A percentile compares a stretch with the other conserved stretches of the same genome.
Evolutionary conservation across 1,140 invertebrate genomes (phyloP).

Genomic region (Procambarus clarkii): DNA sequence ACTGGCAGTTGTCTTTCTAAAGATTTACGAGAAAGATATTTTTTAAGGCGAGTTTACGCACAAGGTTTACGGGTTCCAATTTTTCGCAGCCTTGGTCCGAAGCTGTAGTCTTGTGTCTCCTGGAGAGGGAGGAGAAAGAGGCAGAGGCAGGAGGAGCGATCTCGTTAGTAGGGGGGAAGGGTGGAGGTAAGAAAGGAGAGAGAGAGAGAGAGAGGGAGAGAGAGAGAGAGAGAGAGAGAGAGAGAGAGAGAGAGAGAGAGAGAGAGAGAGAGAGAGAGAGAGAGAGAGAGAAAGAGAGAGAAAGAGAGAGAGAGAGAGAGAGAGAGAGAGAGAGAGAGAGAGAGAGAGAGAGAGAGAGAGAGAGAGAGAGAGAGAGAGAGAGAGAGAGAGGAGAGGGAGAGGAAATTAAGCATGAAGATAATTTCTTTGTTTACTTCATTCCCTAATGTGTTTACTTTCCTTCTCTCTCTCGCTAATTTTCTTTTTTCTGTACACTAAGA

Average conservation of each 20-base stretch:
- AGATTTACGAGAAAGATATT: too few relatives aligned
- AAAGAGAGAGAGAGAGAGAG: not conserved
- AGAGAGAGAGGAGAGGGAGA: not conserved
- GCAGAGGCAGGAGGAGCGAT: too few relatives aligned
- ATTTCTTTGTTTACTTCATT: not conserved
- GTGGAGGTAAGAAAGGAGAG: too few relatives aligned
- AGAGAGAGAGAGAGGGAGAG: conserved; percentile 1
- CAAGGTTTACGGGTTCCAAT: too few relatives aligned
- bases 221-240: conserved; percentile 14
- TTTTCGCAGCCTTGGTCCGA: too few relatives aligned
- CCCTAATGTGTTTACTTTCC: not conserved
- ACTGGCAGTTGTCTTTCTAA: too few relatives aligned
- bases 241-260: not conserved
- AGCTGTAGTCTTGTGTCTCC: too few relatives aligned
- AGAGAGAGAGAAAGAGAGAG: not conserved
- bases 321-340: conserved; percentile 12
- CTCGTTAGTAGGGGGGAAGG: not conserved
- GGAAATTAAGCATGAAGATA: not conserved
- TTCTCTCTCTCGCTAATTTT: too few relatives aligned
- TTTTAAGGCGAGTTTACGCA: too few relatives aligned
- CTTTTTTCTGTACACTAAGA: too few relatives aligned
- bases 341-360: conserved; percentile 7
- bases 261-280: not conserved
- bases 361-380: conserved; percentile 13
- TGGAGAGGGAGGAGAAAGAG: too few relatives aligned